A percentile compares a stretch with the other conserved stretches of the same genome.
Evolutionary conservation across 2,888 invertebrate species (phyloP).

Genomic region (Acronicta aceris): DNA sequence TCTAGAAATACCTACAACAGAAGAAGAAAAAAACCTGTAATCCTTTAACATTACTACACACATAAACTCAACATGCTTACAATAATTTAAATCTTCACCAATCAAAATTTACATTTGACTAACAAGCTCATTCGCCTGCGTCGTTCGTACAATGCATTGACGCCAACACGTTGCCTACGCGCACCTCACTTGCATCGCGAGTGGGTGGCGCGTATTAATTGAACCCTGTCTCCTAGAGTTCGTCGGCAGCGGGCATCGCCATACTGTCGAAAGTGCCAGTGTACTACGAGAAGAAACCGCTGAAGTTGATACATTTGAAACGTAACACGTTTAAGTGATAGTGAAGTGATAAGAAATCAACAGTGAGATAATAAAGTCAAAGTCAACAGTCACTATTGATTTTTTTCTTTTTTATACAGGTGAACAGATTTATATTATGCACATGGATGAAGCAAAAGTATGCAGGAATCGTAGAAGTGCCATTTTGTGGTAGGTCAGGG

Average conservation of each 20-base stretch:
- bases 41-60: too few species aligned
- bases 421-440: too few species aligned
- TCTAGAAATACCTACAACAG: too few species aligned
- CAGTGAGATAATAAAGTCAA: constrained; percentile 37
- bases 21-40: too few species aligned
- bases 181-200: constrained; percentile 15
- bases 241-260: constrained; percentile 5
- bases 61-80: constrained; percentile 6
- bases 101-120: constrained; percentile 37
- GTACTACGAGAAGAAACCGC: constrained; percentile 11
- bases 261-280: constrained; percentile 3
- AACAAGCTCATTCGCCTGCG: constrained; percentile 19
- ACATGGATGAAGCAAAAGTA: too few species aligned
- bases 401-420: constrained; percentile 7
- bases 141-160: constrained; percentile 23
- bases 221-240: constrained; percentile 34
- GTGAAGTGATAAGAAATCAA: constrained; percentile 23
- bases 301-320: constrained; percentile 15
- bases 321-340: constrained; percentile 11
- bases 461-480: too few species aligned
- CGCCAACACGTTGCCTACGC: constrained; percentile 44
- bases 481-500: too few species aligned
- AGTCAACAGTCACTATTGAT: constrained; percentile 24
- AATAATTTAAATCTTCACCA: constrained; percentile 23
- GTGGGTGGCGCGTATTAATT: constrained; percentile 36